These are phyloP conservation scores for Hypotaenidia philippensis DNA, from an alignment of 2,797 vertebrate genomes.

Conservation along the genomic window DNA sequence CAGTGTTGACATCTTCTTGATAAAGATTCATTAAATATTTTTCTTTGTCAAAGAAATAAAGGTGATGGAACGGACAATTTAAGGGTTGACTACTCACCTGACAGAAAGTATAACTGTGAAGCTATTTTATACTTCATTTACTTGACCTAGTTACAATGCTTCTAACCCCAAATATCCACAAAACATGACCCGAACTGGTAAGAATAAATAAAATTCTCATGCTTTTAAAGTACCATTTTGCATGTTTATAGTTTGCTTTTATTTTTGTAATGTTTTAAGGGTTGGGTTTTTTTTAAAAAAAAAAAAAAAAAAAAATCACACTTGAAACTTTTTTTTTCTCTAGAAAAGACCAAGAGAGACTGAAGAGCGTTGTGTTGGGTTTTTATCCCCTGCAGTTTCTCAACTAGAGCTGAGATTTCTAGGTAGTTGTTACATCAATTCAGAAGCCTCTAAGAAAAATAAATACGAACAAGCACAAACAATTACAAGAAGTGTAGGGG, in stretches of 20 bases:
- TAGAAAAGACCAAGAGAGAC: neutral
- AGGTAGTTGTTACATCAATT: neutral
- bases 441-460: neutral
- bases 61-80: conserved; percentile 34
- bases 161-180: neutral
- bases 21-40: conserved; percentile 40
- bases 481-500: neutral
- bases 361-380: neutral
- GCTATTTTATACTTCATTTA: conserved; percentile 63
- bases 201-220: neutral
- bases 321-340: neutral
- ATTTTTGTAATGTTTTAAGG: neutral
- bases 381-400: neutral
- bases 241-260: neutral
- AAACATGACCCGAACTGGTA: neutral
- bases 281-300: too few relatives aligned
- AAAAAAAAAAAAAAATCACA: neutral
- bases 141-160: conserved; percentile 5
- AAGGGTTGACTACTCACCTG: conserved; percentile 48
- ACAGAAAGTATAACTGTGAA: conserved; percentile 45
- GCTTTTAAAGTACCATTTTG: neutral
- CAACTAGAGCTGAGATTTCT: neutral
- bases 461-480: neutral
- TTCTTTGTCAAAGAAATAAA: conserved; percentile 13
- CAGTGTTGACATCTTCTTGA: neutral